Conservation (phyloP, 2,888 invertebrate species). For the Julus scanicus region DNA sequence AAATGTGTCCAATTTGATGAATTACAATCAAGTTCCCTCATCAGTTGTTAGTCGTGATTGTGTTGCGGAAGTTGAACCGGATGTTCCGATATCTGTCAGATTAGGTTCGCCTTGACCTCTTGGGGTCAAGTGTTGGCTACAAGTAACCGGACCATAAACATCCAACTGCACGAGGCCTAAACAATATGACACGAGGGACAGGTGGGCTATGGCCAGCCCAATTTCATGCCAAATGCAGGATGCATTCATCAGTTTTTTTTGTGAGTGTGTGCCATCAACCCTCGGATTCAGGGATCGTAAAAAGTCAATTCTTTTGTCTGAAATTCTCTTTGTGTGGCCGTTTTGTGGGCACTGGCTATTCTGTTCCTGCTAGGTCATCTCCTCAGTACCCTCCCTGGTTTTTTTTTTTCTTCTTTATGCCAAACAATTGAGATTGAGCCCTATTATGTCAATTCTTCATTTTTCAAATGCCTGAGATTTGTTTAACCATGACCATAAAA, state of each 20-base stretch:
- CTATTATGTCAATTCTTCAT: background rate
- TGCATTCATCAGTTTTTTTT: background rate
- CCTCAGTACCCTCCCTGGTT: no score
- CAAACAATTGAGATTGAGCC: background rate
- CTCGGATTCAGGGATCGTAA: background rate
- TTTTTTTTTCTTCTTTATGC: no score
- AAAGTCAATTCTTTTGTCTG: slow-evolving; percentile 29
- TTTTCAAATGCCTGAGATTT: background rate
- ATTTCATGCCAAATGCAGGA: background rate
- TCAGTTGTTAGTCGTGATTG: no score
- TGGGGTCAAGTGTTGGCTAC: background rate
- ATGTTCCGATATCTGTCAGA: background rate
- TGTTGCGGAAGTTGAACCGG: background rate
- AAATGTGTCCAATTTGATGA: no score
- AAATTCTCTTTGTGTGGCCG: background rate
- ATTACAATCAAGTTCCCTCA: no score
- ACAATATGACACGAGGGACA: background rate
- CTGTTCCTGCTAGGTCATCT: no score
- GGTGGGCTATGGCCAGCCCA: background rate
- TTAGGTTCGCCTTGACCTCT: background rate
- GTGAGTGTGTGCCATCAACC: background rate
- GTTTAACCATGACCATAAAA: background rate
- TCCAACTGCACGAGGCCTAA: background rate
- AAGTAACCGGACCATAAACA: background rate
- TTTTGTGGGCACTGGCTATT: no score